Evolutionary conservation across 2,113 vertebrate species (phyloP).

Genomic region (Chaetops frenatus): DNA sequence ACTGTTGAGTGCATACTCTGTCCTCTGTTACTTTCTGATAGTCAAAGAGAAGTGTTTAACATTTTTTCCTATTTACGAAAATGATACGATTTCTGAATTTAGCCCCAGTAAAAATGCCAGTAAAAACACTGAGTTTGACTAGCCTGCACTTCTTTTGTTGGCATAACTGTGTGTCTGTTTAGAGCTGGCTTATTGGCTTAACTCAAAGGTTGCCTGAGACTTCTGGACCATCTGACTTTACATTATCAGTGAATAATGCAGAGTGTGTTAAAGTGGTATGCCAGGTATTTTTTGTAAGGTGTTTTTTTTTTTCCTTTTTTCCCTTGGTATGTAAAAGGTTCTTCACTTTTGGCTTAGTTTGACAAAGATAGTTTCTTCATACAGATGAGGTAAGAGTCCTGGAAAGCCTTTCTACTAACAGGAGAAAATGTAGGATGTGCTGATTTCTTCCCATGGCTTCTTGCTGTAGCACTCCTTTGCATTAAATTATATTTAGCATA

Average conservation of each 20-base stretch:
- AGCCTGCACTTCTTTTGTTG: neutral
- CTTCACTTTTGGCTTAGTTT: neutral
- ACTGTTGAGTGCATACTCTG: neutral
- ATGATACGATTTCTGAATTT: neutral
- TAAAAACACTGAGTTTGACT: slow-evolving; percentile 6
- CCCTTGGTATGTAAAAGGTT: neutral
- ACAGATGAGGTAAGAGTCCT: neutral
- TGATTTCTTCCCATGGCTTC: neutral
- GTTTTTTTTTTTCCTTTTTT: too few species aligned
- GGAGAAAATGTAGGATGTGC: neutral
- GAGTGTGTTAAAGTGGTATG: neutral
- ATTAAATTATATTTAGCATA: neutral
- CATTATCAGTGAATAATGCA: neutral
- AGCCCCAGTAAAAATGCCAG: neutral
- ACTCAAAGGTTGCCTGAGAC: neutral
- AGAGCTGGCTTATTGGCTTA: neutral
- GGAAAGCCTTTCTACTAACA: neutral
- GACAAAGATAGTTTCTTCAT: neutral
- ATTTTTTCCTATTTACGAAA: neutral
- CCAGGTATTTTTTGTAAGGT: neutral
- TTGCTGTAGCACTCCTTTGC: neutral
- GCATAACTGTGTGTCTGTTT: neutral
- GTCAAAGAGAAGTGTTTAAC: neutral
- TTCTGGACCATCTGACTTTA: neutral
- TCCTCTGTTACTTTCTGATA: neutral